These are phyloP conservation scores for Lydus trimaculatus DNA, from an alignment of 2,888 invertebrate genomes.

Conservation along the genomic window DNA sequence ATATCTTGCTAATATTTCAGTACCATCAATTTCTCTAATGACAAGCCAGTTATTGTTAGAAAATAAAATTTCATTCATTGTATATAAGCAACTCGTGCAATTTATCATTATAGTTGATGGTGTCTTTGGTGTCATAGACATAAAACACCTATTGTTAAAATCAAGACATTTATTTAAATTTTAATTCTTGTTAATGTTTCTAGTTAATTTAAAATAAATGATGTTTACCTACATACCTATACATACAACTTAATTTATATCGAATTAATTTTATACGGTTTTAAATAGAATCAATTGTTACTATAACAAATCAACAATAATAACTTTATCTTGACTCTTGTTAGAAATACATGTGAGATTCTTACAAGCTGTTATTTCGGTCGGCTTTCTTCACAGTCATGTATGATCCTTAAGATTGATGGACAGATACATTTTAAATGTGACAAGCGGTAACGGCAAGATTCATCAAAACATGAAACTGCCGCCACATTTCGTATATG, in stretches of 20 bases:
- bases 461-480: slow-evolving; percentile 44
- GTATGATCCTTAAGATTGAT: slow-evolving; percentile 47
- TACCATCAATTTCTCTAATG: slow-evolving; percentile 1
- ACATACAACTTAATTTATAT: background rate
- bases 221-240: no score
- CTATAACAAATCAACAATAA: background rate
- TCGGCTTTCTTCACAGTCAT: slow-evolving; percentile 46
- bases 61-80: background rate
- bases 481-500: slow-evolving; percentile 23
- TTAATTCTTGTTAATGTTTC: no score
- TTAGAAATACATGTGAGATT: slow-evolving; percentile 9
- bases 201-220: no score
- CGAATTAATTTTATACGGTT: background rate
- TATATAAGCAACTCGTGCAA: background rate
- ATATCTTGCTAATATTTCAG: background rate
- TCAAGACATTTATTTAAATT: no score
- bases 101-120: background rate
- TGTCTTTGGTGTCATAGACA: background rate
- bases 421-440: slow-evolving; percentile 52
- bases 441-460: slow-evolving; percentile 44
- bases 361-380: slow-evolving; percentile 33
- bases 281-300: background rate
- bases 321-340: background rate
- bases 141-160: no score
- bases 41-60: background rate